Base-by-base conservation (phyloP, 2,797 vertebrate species). In the Distichodus sexfasciatus region DNA sequence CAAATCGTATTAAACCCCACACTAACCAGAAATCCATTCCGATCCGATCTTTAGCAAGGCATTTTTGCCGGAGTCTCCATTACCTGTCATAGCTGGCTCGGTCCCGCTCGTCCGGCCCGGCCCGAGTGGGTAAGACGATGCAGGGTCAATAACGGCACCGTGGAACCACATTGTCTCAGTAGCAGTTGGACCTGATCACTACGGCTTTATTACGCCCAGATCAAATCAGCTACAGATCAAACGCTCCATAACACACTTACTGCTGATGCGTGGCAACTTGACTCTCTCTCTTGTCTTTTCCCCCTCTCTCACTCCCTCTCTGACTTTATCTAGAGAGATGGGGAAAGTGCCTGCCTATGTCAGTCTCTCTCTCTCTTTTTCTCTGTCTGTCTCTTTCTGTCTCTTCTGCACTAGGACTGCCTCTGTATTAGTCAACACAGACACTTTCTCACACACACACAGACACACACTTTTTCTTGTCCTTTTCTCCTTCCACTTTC, bases 1-100 rank as follows among this genome's bases (percentile, higher is more conserved):
- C 69, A 80, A 87, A 91, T 91, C 79, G 71, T 80, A 90, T 92
- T 90, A 89, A 87, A 88, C 65, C n/a, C 69, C 79, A 84, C 84
- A 78, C 82, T 84, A 88, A 89, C 86, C 85, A 79, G 84, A 85
- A 87, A 89, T 88, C 89, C 87, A 89, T 90, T 87, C 85, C 83
- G 90, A 90, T 83, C 84, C 76, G 88, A 90, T 89, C 86, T 82
- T 77, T 79, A 84, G 80, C 76, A 48, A 70, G 80, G 82, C 81
- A 85, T 84, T 82, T 83, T n/a, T n/a, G 79, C 58, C 82, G 74
- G 76, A 85, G 80, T 79, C 83, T 89, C 88, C 88, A 90, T 91
- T 91, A 90, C 81, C 87, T 89, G 88, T 90, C 87, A 82, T 90
- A 75, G 57, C 44, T 81, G 85, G 84, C 82, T 87, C 83, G 78